These are phyloP conservation scores for Trididemnum clinides DNA, from an alignment of 23 tunicate genomes.

Conservation along the genomic window DNA sequence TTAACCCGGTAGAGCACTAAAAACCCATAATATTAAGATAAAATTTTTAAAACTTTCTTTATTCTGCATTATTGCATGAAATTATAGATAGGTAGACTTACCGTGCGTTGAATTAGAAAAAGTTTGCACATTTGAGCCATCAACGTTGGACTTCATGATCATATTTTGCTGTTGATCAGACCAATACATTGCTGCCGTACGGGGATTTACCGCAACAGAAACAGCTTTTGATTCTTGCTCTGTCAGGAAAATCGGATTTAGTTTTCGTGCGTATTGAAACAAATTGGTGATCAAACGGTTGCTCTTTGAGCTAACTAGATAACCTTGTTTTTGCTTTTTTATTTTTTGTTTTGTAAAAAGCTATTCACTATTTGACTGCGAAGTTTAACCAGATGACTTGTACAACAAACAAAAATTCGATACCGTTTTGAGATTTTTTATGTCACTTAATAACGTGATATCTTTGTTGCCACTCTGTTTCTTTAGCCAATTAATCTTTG, in stretches of 20 bases:
- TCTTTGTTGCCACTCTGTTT: no score
- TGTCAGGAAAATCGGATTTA: background rate
- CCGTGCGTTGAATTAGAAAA: background rate
- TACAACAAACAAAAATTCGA: no score
- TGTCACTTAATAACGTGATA: no score
- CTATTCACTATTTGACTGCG: no score
- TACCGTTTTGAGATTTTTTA: no score
- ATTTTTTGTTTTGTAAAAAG: no score
- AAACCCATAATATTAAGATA: background rate
- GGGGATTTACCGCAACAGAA: constrained; percentile 37
- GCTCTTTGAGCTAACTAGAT: no score
- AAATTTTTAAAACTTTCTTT: background rate
- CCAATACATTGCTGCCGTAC: constrained; percentile 26
- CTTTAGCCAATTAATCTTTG: no score
- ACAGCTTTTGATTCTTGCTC: background rate
- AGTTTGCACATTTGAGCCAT: background rate
- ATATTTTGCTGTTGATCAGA: constrained; percentile 30
- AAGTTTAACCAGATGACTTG: no score
- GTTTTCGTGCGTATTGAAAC: no score
- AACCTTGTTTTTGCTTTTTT: no score
- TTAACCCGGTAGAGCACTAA: background rate
- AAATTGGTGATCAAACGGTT: no score
- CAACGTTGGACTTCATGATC: constrained; percentile 32
- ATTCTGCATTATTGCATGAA: background rate
- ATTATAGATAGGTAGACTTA: background rate